phyloP scores from a whole-genome alignment of 1,140 invertebrate species.

The Xylocopa sonorina region DNA sequence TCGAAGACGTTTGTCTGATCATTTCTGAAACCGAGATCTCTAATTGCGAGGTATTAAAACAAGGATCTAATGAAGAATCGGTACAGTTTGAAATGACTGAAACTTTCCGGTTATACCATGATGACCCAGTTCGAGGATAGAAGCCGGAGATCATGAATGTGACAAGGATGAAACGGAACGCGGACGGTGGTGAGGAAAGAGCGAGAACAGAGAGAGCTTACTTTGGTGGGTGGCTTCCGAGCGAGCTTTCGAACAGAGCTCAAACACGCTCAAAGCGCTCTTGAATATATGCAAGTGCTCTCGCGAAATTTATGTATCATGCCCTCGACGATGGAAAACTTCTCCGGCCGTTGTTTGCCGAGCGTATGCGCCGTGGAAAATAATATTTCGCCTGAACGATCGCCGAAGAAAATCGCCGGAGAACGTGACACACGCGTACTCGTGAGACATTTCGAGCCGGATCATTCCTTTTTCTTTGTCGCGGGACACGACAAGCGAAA shows the following conservation, averaged over 20 bases:
- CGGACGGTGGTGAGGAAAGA: background rate
- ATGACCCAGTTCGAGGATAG: slow-evolving; percentile 1
- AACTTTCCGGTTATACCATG: background rate
- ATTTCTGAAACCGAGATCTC: no score
- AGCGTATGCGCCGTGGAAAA: slow-evolving; percentile 24
- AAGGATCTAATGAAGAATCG: no score
- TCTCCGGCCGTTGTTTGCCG: slow-evolving; percentile 1
- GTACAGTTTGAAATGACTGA: background rate
- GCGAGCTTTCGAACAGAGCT: slow-evolving; percentile 28
- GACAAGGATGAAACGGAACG: slow-evolving; percentile 2
- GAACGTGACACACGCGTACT: background rate
- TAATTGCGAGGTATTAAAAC: no score
- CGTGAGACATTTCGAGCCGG: background rate
- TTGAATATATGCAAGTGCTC: slow-evolving; percentile 39
- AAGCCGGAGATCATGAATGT: slow-evolving; percentile 7
- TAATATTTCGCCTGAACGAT: slow-evolving; percentile 37
- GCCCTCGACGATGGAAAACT: slow-evolving; percentile 1
- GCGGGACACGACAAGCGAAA: background rate
- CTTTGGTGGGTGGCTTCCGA: slow-evolving; percentile 15
- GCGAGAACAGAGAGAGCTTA: slow-evolving; percentile 7
- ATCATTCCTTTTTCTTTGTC: background rate
- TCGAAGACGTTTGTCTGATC: no score
- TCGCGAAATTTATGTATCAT: slow-evolving; percentile 37
- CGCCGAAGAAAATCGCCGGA: background rate
- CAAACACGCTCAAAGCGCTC: slow-evolving; percentile 34